Conservation (phyloP, 1,140 invertebrate genomes). For the Parasteatoda tepidariorum region DNA sequence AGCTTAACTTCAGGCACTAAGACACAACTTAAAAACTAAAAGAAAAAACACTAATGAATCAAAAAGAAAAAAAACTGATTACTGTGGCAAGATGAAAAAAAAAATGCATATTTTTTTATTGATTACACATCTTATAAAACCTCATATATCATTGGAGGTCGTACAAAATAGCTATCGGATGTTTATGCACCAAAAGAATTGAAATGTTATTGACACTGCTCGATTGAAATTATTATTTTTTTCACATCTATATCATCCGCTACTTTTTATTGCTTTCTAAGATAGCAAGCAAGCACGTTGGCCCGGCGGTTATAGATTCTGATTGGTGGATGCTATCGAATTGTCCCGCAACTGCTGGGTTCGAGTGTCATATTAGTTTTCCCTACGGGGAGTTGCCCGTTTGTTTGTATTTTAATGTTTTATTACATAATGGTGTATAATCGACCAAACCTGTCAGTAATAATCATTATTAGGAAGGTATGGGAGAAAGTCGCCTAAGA, state of each 20-base stretch:
- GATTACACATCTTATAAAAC: background rate
- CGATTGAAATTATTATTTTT: background rate
- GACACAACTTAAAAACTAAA: too few species aligned
- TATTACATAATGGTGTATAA: constrained; percentile 45
- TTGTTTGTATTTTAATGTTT: constrained; percentile 50
- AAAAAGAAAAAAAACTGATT: background rate
- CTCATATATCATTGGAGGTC: background rate
- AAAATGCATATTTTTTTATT: background rate
- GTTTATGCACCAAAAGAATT: constrained; percentile 16
- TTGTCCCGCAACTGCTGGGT: constrained; percentile 39
- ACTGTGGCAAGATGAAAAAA: background rate
- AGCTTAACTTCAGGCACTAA: too few species aligned
- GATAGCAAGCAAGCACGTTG: constrained; percentile 25
- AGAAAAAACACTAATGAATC: too few species aligned
- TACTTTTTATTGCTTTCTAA: constrained; percentile 35
- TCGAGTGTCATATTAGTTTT: constrained; percentile 42
- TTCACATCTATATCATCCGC: constrained; percentile 4
- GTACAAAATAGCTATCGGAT: background rate
- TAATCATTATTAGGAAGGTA: constrained; percentile 29
- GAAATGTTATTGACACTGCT: constrained; percentile 42
- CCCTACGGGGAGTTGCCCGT: background rate
- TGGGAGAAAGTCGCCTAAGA: background rate
- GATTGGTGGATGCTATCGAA: constrained; percentile 48
- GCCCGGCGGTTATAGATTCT: constrained; percentile 10
- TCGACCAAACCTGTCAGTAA: constrained; percentile 25